Conservation (phyloP, 2,797 vertebrate genomes). For the Cirrhinus molitorella region DNA sequence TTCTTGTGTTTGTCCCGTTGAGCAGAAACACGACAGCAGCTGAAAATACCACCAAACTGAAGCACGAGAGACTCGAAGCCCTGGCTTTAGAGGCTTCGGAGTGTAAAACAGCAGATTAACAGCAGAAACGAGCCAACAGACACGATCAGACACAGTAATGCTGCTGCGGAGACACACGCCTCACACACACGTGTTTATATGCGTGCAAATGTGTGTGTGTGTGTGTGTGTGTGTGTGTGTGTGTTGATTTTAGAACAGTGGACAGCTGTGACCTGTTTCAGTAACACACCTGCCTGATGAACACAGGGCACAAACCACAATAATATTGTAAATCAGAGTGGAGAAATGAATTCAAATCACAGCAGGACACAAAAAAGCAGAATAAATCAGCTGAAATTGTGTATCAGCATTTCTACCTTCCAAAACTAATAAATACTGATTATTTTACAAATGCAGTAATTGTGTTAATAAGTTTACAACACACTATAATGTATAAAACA, state of each 20-base stretch:
- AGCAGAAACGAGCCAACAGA: neutral
- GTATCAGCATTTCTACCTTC: neutral
- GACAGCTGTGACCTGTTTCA: constrained; percentile 17
- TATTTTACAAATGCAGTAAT: neutral
- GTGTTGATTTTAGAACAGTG: neutral
- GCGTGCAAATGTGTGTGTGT: neutral
- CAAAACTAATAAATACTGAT: neutral
- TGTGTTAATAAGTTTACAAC: neutral
- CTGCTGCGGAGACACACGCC: neutral
- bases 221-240: neutral
- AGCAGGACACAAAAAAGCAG: too few relatives aligned
- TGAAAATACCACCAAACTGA: neutral
- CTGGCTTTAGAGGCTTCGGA: constrained; percentile 19
- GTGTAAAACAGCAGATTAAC: constrained; percentile 16
- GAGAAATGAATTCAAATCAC: too few relatives aligned
- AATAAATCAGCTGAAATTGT: neutral
- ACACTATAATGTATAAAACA: neutral
- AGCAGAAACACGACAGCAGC: neutral
- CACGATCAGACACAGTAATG: neutral
- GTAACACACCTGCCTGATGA: constrained; percentile 69
- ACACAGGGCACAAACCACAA: constrained; percentile 29
- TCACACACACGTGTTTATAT: too few relatives aligned
- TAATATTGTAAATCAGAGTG: too few relatives aligned
- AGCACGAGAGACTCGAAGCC: neutral
- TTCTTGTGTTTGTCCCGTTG: too few relatives aligned